Conservation (phyloP, 2,888 invertebrate genomes). For the Allophyes oxyacanthae region DNA sequence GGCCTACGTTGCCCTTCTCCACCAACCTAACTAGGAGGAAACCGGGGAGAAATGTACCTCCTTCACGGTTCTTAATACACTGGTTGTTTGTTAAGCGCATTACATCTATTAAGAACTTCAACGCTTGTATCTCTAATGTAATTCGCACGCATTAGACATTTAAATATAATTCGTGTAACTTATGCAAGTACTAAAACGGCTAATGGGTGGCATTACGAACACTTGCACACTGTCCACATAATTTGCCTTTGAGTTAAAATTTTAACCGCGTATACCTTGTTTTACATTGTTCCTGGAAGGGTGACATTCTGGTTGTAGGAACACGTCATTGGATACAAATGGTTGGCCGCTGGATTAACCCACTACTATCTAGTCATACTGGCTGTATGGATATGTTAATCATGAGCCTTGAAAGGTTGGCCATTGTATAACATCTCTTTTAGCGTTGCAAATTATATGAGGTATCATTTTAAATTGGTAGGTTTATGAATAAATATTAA, state of each 20-base stretch:
- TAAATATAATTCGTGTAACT: conserved; percentile 83
- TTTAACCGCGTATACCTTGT: conserved; percentile 50
- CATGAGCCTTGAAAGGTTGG: background rate
- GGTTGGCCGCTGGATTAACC: conserved; percentile 25
- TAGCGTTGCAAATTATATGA: too few species aligned
- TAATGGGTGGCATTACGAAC: conserved; percentile 71
- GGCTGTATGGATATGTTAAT: conserved; percentile 32
- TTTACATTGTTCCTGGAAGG: conserved; percentile 47
- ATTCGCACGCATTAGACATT: conserved; percentile 79
- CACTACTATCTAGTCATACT: conserved; percentile 28
- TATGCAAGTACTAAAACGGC: conserved; percentile 73
- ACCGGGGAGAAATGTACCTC: conserved; percentile 30
- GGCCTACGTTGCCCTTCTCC: conserved; percentile 55
- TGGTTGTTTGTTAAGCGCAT: conserved; percentile 69
- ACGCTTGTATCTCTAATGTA: conserved; percentile 77
- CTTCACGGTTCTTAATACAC: conserved; percentile 58
- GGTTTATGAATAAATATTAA: too few species aligned
- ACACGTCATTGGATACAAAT: conserved; percentile 43
- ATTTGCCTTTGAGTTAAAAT: conserved; percentile 54
- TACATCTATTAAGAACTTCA: conserved; percentile 80
- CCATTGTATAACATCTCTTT: background rate
- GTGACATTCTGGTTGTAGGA: conserved; percentile 26
- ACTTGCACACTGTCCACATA: conserved; percentile 56
- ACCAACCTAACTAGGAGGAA: conserved; percentile 16
- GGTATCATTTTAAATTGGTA: too few species aligned